These are phyloP conservation scores for Drosophila limbata DNA, from an alignment of 2,888 invertebrate species.

Conservation along the genomic window DNA sequence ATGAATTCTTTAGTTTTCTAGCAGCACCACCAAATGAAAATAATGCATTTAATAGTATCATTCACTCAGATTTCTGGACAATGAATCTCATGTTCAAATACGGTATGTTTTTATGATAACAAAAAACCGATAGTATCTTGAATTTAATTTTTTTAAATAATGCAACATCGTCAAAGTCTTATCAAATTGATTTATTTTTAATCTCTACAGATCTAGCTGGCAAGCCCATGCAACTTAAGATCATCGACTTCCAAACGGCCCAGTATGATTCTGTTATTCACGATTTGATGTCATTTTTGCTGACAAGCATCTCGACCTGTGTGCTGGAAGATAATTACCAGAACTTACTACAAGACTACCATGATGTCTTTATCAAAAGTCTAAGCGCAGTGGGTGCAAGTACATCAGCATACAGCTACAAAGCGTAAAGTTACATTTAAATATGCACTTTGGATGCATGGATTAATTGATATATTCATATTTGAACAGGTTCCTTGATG, in stretches of 20 bases:
- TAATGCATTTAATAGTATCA: conserved; percentile 57
- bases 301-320: conserved; percentile 63
- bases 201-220: conserved; percentile 31
- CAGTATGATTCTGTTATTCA: conserved; percentile 68
- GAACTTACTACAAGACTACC: conserved; percentile 47
- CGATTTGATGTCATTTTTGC: conserved; percentile 65
- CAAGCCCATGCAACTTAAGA: conserved; percentile 53
- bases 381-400: conserved; percentile 39
- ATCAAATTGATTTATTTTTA: neutral
- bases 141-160: too few relatives aligned
- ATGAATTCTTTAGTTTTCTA: conserved; percentile 54
- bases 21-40: conserved; percentile 41
- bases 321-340: conserved; percentile 58
- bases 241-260: conserved; percentile 66
- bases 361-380: conserved; percentile 38
- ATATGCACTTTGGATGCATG: neutral
- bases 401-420: conserved; percentile 28
- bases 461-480: neutral
- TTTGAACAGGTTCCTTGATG: conserved; percentile 48
- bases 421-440: conserved; percentile 33
- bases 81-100: conserved; percentile 71
- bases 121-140: neutral
- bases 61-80: conserved; percentile 65
- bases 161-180: too few relatives aligned
- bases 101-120: conserved; percentile 38